Base-by-base conservation (phyloP, 35 echinoderm and acorn worm species). In the Ophiothrix spiculata region DNA sequence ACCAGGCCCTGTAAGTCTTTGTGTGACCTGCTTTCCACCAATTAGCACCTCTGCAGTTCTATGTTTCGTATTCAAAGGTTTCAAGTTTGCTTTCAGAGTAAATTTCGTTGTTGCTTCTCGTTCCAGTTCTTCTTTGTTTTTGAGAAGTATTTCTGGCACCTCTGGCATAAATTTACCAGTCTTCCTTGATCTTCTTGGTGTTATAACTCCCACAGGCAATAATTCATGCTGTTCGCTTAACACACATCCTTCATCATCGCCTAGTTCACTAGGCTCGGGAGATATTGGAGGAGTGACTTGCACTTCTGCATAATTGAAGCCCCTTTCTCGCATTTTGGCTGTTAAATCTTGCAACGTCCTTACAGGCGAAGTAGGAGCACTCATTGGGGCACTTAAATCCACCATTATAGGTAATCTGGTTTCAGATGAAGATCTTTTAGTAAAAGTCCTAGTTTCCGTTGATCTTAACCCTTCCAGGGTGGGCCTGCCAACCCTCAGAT, bases 171-270 rank as follows among this genome's bases (percentile, higher is more conserved):
- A 41, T 31, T 75, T 81, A 76, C 60, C 82, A 40, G 83, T 84
- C 64, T 74, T 76, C 19, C 88, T 39, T 39, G 39, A 76, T 33
- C 40, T 39, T 74, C 80, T 25, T 14, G 88, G 88, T 40, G 74
- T 60, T 8, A 40, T 25, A 33, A 84, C 46, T 15, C 33, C 75
- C 17, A 31, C 74, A n/a, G 75, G 81, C 75, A 64, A 84, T n/a
- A n/a, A n/a, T 42, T 90, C 88, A 84, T 75, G 73, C 36, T 60
- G 36, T 86, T 77, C 56, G 32, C 78, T 33, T 74, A 86, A 69
- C 29, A 90, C 81, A 90, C 88, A 90, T 77, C 88, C 88, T 36
- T 90, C 80, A 46, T 90, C 88, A 46, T 90, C 88, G 36, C 81
- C 81, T 35, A 37, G 81, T 40, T 90, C 88, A 60, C 74, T 75